Percentiles rank a stretch among this genome's conserved stretches.
These are phyloP conservation scores for Philonicus albiceps DNA, from an alignment of 2,888 invertebrate species.

Conservation along the genomic window DNA sequence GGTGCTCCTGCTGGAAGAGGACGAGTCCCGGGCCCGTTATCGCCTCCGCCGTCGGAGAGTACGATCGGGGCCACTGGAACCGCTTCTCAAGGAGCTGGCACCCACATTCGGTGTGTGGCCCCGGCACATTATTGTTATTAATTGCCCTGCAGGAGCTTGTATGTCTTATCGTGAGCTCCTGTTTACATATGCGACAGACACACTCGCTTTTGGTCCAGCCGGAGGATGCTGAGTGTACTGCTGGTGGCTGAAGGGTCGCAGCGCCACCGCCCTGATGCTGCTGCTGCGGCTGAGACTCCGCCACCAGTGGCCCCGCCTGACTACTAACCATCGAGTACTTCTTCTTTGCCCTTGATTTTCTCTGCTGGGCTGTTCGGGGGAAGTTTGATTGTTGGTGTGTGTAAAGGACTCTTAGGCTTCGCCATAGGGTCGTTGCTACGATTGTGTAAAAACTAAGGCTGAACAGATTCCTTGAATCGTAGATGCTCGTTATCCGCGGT, in stretches of 20 bases:
- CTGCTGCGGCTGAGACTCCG: neutral
- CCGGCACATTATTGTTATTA: slow-evolving; percentile 66
- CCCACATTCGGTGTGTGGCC: slow-evolving; percentile 50
- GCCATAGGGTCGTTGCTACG: slow-evolving; percentile 57
- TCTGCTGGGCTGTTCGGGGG: slow-evolving; percentile 50
- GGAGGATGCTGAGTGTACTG: neutral
- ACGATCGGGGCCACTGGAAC: neutral
- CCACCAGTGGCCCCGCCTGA: slow-evolving; percentile 33
- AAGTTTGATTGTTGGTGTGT: slow-evolving; percentile 44
- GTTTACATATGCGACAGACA: slow-evolving; percentile 74
- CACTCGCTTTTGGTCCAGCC: slow-evolving; percentile 53
- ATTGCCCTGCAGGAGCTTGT: slow-evolving; percentile 74
- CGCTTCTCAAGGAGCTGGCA: slow-evolving; percentile 49
- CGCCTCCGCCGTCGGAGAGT: slow-evolving; percentile 44
- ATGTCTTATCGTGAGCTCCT: slow-evolving; percentile 72
- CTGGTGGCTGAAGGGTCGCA: neutral
- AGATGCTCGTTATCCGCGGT: slow-evolving; percentile 79
- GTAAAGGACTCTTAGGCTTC: slow-evolving; percentile 51
- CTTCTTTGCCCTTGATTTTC: slow-evolving; percentile 61
- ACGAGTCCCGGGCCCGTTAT: slow-evolving; percentile 35
- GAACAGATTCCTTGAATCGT: slow-evolving; percentile 81
- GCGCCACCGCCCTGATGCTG: neutral
- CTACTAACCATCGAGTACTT: slow-evolving; percentile 51
- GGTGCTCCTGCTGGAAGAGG: neutral
- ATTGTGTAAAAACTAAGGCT: slow-evolving; percentile 78